Conservation (phyloP, 2,113 vertebrate species). For the Irena cyanogastra region DNA sequence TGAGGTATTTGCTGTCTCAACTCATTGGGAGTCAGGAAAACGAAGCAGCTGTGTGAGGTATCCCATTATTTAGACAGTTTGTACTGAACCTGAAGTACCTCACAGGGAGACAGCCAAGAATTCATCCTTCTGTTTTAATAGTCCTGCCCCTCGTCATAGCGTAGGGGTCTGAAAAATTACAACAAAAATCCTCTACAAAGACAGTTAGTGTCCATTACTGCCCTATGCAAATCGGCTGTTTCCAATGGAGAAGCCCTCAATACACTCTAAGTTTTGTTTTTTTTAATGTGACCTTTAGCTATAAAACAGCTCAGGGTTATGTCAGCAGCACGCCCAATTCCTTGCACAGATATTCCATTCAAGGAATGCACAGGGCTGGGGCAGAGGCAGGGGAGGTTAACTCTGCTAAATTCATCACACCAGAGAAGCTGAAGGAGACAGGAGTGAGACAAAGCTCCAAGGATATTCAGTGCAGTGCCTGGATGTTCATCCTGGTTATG, state of each 20-base stretch:
- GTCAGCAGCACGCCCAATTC: not conserved
- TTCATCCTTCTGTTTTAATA: not conserved
- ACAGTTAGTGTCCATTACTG: not conserved
- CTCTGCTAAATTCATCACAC: not conserved
- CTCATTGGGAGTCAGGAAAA: slow-evolving; percentile 11
- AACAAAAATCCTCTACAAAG: not conserved
- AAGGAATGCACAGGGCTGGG: not conserved
- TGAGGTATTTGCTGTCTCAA: slow-evolving; percentile 3
- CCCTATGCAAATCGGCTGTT: not conserved
- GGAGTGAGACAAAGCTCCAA: not conserved
- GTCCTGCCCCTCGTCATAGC: not conserved
- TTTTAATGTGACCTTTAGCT: not conserved
- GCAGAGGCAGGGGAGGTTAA: not conserved
- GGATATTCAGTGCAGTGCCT: not conserved
- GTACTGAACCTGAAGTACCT: not conserved
- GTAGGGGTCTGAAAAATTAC: not conserved
- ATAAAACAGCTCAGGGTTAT: not conserved
- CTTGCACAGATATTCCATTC: not conserved
- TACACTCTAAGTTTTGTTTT: not conserved
- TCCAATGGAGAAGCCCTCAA: not conserved
- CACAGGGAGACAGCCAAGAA: slow-evolving; percentile 1
- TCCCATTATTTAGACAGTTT: slow-evolving; percentile 10
- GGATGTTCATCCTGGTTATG: not conserved
- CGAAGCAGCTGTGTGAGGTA: not conserved
- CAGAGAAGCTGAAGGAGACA: not conserved